These are phyloP conservation scores for Euborellia annulipes DNA, from an alignment of 1,140 invertebrate species.

Conservation along the genomic window DNA sequence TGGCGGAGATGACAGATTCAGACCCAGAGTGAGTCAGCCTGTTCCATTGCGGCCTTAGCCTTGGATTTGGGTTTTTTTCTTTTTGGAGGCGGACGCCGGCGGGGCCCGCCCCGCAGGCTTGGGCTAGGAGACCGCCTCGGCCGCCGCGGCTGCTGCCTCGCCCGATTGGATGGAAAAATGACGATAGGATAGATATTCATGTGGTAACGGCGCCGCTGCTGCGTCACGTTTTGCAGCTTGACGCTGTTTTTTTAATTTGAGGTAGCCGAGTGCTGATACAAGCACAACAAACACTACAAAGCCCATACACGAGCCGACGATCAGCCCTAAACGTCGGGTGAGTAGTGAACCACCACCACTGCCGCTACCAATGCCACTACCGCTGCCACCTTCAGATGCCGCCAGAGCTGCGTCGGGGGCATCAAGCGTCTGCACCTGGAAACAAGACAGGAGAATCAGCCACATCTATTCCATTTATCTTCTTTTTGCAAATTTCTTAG, in stretches of 20 bases:
- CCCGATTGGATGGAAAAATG: conserved; percentile 40
- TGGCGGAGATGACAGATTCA: no score
- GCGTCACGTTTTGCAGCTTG: conserved; percentile 52
- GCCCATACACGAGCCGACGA: conserved; percentile 70
- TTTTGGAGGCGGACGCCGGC: no score
- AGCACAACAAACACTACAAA: conserved; percentile 69
- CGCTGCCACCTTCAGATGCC: conserved; percentile 33
- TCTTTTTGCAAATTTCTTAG: no score
- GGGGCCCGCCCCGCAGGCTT: no score
- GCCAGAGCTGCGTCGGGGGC: conserved; percentile 19
- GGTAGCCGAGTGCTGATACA: conserved; percentile 64
- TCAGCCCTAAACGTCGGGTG: conserved; percentile 60
- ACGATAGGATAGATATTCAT: conserved; percentile 59
- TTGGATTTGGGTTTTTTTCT: no score
- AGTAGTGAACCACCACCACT: conserved; percentile 43
- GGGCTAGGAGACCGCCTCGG: conserved; percentile 3
- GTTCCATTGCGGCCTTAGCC: no score
- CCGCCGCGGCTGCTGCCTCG: conserved; percentile 18
- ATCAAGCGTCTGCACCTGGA: conserved; percentile 4
- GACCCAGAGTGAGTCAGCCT: no score
- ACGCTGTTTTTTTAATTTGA: conserved; percentile 70
- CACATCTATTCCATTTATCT: no score
- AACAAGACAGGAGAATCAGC: no score
- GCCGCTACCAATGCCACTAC: conserved; percentile 41
- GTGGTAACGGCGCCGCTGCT: conserved; percentile 27